Evolutionary conservation across 1,140 invertebrate species (phyloP), one percentile per base, ranked within the genome.

Genomic region (Trachymyrmex septentrionalis): DNA sequence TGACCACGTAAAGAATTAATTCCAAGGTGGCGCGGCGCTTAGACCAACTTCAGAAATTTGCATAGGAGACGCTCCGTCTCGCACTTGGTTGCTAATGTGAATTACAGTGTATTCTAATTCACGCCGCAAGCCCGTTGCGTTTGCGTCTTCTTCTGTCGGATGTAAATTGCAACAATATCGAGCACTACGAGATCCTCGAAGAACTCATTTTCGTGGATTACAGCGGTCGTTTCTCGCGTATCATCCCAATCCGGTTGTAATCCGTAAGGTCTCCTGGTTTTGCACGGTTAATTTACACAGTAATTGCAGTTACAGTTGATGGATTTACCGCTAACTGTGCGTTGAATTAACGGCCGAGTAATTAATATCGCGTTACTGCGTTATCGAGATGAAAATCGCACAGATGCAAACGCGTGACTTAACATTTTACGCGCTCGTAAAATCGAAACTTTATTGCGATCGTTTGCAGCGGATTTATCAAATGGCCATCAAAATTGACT

Each of bases 41-140:
- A 66, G 1, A 24, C 10, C 1, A 73, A 64, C 4, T 34, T 59
- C 9, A 19, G 9, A 63, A 73, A 84, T 75, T 84, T 84, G 57
- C 69, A 84, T 75, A 57, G 9, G 55, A 75, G 38, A 73, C 44
- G 5, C 7, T 38, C 14, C 50, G 6, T 57, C 64, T 38, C 63
- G 24, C 55, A 44, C 67, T 84, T 75, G 34, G 30, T 71, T 19
- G 24, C 38, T 73, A 82, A 72, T 73, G 19, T 9, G 27, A 84
- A 75, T 75, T 75, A 84, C 55, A 75, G 30, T 82, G 24, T 82
- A 73, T 73, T 84, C 80, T 84, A 84, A 63, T 84, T 73, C 69
- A 34, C 44, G 69, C 55, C 38, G 34, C 34, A 82, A 82, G 44
- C 53, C 24, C 34, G 69, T 44, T 21, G 19, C 55, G 19, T 30